Evolutionary conservation across 2,888 invertebrate species (phyloP), one percentile per base, ranked within the genome.

Genomic region (Ochropleura leucogaster): DNA sequence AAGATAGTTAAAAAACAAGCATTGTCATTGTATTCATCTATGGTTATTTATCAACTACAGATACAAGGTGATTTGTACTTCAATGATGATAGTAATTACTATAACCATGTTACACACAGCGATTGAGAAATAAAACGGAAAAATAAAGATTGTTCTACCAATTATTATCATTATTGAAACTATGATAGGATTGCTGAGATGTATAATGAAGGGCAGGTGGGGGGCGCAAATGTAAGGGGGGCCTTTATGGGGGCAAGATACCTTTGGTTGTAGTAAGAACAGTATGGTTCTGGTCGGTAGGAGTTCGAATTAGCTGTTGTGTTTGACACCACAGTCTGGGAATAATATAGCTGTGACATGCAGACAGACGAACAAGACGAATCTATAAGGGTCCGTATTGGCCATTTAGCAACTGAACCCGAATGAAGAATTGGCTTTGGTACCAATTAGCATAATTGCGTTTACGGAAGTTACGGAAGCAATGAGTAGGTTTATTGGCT

Each of bases 391-490:
- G 30, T 30, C 30, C 3, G 30, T 30, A 30, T 30, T 30, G 30
- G 30, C 30, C 30, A 30, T 30, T 30, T 10, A n/a, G 53, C n/a
- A n/a, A 16, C 4, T 10, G 5, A 53, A n/a, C 20, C 30, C 30
- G 1, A 30, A 2, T 30, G 30, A 30, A 30, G 20, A 55, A 49
- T 0, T 4, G 14, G 10, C 4, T 55, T 55, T 55, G 10, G n/a
- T 12, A 55, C 20, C 4, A n/a, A 55, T 55, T 30, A 20, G 14
- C 10, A n/a, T 42, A 9, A 0, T 14, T 59, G n/a, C 3, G 8
- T 40, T 9, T 74, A 12, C 78, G 30, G 69, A 74, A 78, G 78
- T 74, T 12, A 42, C 30, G 47, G 47, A 77, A 44, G 12, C 42
- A 68, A 57, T 57, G 12, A 42, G 3, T 62, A 42, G 7, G 12